Percentiles rank a stretch among this genome's conserved stretches.
Evolutionary conservation across 2,888 invertebrate species (phyloP).

Genomic region (Drosophila ochracea): DNA sequence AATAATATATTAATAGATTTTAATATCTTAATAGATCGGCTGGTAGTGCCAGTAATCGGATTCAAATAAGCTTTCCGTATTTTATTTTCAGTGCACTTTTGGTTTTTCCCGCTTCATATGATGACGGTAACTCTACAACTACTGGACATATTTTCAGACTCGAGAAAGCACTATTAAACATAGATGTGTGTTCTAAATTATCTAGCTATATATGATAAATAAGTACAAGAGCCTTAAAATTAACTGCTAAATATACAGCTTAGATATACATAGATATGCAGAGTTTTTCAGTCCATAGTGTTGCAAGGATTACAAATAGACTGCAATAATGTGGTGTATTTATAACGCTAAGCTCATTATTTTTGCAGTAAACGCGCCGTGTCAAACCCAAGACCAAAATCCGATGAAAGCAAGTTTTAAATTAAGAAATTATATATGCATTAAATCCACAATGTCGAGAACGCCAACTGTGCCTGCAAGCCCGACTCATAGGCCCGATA

Average conservation of each 20-base stretch:
- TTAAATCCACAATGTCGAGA: conserved; percentile 61
- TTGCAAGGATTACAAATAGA: background rate
- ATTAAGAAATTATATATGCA: conserved; percentile 83
- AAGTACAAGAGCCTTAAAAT: background rate
- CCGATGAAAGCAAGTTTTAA: conserved; percentile 69
- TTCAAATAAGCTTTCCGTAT: background rate
- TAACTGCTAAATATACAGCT: background rate
- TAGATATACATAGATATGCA: background rate
- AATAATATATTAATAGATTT: background rate
- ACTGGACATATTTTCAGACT: background rate
- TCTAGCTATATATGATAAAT: background rate
- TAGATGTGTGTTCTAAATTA: background rate
- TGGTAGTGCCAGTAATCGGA: background rate
- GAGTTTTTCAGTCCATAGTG: background rate
- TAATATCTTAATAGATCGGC: background rate
- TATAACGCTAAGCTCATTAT: conserved; percentile 47
- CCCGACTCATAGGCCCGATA: conserved; percentile 34
- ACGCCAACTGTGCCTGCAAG: conserved; percentile 35
- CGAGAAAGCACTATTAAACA: background rate
- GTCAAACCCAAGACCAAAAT: conserved; percentile 65
- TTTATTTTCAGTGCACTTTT: background rate
- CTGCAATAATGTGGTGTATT: background rate
- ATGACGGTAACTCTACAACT: background rate
- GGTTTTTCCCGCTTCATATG: background rate
- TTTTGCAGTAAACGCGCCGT: conserved; percentile 39